Evolutionary conservation across 1,140 invertebrate species (phyloP), one percentile per base, ranked within the genome.

Genomic region (Dreissena rostriformis): DNA sequence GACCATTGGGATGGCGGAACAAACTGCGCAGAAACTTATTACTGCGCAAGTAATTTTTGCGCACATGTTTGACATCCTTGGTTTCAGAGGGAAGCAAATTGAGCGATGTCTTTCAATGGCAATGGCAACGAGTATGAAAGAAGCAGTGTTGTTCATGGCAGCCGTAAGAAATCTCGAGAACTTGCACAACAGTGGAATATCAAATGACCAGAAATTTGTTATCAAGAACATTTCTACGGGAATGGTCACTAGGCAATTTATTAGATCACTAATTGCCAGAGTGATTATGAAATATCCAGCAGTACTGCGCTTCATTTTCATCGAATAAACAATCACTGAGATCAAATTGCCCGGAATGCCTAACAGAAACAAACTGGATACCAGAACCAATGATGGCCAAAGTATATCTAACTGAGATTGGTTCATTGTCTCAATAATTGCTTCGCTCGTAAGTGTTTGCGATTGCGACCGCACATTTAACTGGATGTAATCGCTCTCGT

Each of bases 271-370:
- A 22, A 82, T 28, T 28, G 80, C 80, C 1, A 82, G 61, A 19
- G 80, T 82, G 0, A 74, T 74, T n/a, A 82, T 82, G 51, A 82
- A 82, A 68, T 82, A 82, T 53, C 70, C 63, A 0, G 80, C 80
- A 52, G 80, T 74, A 28, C 61, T 82, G 66, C 80, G 53, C 52
- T 82, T 82, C 70, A 82, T 82, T 74, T 82, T 74, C 26, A 71
- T 82, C 39, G 66, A 17, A 29, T 82, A 74, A 29, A 82, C 80
- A 52, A 82, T 26, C 22, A 82, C 22, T 0, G 80, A 71, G 17
- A 82, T 67, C 26, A 65, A 24, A 57, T 82, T 82, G 5, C 80
- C 80, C 29, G 80, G 71, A 26, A 82, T 65, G n/a, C 80, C 80
- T 15, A 82, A 19, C 12, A 65, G 39, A 63, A 82, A 28, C 39